phyloP scores from a whole-genome alignment of 2,888 invertebrate species.

The Dasypogon diadema region DNA sequence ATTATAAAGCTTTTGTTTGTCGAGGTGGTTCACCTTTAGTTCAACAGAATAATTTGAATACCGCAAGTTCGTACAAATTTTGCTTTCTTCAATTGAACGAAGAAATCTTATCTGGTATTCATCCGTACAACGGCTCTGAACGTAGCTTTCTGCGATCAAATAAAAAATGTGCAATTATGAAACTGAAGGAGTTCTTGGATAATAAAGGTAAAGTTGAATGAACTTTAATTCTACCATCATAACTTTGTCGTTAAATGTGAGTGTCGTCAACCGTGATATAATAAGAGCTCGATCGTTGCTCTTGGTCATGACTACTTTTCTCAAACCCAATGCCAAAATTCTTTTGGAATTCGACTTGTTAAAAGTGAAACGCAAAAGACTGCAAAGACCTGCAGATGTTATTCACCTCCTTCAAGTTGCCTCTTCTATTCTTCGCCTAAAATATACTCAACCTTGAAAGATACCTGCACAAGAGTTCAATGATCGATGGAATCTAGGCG shows the following conservation, averaged over 20 bases:
- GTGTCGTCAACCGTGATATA: background rate
- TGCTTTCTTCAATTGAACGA: background rate
- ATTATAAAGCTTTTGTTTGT: too few species aligned
- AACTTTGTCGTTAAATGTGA: background rate
- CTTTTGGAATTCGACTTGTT: slow-evolving; percentile 39
- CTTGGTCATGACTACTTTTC: background rate
- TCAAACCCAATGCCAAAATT: slow-evolving; percentile 27
- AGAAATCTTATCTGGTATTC: background rate
- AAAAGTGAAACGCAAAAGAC: slow-evolving; percentile 55
- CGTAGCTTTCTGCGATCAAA: background rate
- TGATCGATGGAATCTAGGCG: slow-evolving; percentile 22
- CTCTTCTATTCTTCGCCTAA: slow-evolving; percentile 36
- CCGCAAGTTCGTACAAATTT: too few species aligned
- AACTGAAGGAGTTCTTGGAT: background rate
- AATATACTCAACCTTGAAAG: slow-evolving; percentile 35
- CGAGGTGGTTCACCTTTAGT: too few species aligned
- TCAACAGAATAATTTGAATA: too few species aligned
- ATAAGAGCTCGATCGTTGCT: background rate
- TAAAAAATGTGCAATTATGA: background rate
- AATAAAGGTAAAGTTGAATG: background rate
- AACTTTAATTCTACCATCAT: background rate
- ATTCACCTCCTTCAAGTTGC: slow-evolving; percentile 48
- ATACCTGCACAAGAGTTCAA: slow-evolving; percentile 33
- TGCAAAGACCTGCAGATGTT: slow-evolving; percentile 39
- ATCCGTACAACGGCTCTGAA: background rate